These are phyloP conservation scores for Plodia interpunctella DNA, from an alignment of 1,140 invertebrate species.

Conservation along the genomic window DNA sequence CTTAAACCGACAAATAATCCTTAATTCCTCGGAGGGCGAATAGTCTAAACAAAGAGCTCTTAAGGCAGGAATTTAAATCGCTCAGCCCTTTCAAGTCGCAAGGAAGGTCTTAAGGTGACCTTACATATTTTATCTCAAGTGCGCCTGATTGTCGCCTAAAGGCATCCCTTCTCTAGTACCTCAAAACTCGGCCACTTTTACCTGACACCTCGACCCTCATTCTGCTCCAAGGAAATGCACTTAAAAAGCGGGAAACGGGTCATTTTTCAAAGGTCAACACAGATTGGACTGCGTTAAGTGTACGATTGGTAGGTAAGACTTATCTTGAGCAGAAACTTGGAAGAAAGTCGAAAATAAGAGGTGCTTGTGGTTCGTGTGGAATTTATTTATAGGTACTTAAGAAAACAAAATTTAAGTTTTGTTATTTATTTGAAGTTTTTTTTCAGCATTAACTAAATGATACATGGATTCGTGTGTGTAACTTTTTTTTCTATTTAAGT, in stretches of 20 bases:
- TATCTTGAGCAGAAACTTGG: constrained; percentile 48
- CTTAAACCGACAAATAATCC: constrained; percentile 7
- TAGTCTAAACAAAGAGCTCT: constrained; percentile 23
- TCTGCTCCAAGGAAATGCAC: constrained; percentile 30
- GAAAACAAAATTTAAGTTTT: constrained; percentile 24
- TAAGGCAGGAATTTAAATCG: constrained; percentile 48
- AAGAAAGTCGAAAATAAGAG: constrained; percentile 36
- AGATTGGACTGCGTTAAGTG: constrained; percentile 35
- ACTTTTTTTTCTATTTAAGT: background rate
- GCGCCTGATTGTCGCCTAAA: constrained; percentile 60
- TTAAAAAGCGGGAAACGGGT: constrained; percentile 33
- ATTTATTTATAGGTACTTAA: constrained; percentile 27
- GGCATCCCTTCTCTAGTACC: constrained; percentile 43
- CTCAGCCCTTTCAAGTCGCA: constrained; percentile 36
- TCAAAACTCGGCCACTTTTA: constrained; percentile 46
- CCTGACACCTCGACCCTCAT: constrained; percentile 41
- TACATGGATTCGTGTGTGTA: constrained; percentile 17
- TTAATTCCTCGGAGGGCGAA: constrained; percentile 8
- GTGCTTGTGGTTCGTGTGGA: constrained; percentile 30
- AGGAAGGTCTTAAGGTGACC: constrained; percentile 47
- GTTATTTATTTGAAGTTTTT: background rate
- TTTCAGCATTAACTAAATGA: background rate
- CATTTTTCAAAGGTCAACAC: constrained; percentile 36
- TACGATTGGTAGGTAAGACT: constrained; percentile 46
- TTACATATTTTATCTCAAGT: constrained; percentile 72